Percentiles rank a stretch among this genome's conserved stretches.
Evolutionary conservation across 2,888 invertebrate species (phyloP).

Genomic region (Acleris literana): DNA sequence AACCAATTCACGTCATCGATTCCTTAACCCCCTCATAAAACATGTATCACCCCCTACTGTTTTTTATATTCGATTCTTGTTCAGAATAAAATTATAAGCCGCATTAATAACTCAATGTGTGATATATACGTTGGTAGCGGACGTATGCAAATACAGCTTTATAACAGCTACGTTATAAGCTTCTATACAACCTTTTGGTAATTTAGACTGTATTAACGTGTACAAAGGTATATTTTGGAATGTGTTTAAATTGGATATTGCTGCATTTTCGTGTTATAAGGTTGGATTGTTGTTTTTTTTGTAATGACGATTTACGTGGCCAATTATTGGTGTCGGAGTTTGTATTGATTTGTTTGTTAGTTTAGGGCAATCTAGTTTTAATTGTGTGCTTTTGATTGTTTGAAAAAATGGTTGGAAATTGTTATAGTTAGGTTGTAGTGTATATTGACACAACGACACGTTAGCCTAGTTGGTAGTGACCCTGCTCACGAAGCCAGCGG

Average conservation of each 20-base stretch:
- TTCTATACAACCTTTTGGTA: too few relatives aligned
- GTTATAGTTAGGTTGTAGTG: too few relatives aligned
- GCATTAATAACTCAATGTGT: constrained; percentile 72
- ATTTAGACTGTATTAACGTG: too few relatives aligned
- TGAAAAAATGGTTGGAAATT: background rate
- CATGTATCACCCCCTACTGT: constrained; percentile 72
- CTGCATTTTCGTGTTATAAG: too few relatives aligned
- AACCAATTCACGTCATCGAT: constrained; percentile 58
- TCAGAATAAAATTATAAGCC: constrained; percentile 77
- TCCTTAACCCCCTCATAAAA: constrained; percentile 64
- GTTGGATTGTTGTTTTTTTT: constrained; percentile 41
- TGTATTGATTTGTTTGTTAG: constrained; percentile 36
- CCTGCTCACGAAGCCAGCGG: too few relatives aligned
- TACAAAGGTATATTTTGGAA: too few relatives aligned
- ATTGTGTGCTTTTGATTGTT: background rate
- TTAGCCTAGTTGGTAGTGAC: too few relatives aligned
- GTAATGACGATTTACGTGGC: constrained; percentile 55
- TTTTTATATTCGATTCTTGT: constrained; percentile 75
- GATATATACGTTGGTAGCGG: constrained; percentile 66
- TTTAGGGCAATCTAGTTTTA: background rate
- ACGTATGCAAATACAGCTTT: constrained; percentile 51
- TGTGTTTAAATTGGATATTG: too few relatives aligned
- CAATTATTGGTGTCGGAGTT: constrained; percentile 50
- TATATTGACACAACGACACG: too few relatives aligned
- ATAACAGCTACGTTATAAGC: too few relatives aligned